Percentiles rank a stretch among this genome's conserved stretches.
Conservation (phyloP, 92 coral and sea anemone species). For the Bergia puertoricense region DNA sequence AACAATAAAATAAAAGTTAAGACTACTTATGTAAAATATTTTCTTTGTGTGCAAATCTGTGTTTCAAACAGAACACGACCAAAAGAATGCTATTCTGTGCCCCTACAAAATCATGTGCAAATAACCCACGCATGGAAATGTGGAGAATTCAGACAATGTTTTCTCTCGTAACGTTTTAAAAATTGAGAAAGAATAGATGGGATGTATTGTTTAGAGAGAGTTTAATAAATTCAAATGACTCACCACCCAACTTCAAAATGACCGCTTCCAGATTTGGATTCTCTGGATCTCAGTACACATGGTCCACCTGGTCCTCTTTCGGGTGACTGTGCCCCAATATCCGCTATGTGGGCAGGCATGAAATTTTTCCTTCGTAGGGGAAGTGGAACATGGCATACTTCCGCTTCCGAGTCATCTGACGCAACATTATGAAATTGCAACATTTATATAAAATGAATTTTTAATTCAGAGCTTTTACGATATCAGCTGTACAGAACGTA, state of each 20-base stretch:
- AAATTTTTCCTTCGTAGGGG: background rate
- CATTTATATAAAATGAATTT: background rate
- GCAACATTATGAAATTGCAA: background rate
- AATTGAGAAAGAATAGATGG: too few relatives aligned
- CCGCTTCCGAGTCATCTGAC: background rate
- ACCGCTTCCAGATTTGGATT: background rate
- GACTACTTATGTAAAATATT: too few relatives aligned
- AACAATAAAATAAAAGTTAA: too few relatives aligned
- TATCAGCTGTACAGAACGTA: background rate
- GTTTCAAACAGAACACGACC: too few relatives aligned
- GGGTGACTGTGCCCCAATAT: background rate
- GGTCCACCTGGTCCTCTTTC: background rate
- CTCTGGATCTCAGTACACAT: background rate
- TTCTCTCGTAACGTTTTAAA: too few relatives aligned
- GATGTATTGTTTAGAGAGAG: too few relatives aligned
- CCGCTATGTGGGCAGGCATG: background rate
- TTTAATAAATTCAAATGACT: background rate
- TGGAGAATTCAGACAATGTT: too few relatives aligned
- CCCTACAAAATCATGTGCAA: too few relatives aligned
- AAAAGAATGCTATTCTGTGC: too few relatives aligned
- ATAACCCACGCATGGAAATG: too few relatives aligned
- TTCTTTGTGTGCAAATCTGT: too few relatives aligned
- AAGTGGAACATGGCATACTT: background rate
- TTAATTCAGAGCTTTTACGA: background rate
- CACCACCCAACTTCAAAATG: background rate